Evolutionary conservation across 2,797 vertebrate species (phyloP).

Genomic region (Clarias fuscus): DNA sequence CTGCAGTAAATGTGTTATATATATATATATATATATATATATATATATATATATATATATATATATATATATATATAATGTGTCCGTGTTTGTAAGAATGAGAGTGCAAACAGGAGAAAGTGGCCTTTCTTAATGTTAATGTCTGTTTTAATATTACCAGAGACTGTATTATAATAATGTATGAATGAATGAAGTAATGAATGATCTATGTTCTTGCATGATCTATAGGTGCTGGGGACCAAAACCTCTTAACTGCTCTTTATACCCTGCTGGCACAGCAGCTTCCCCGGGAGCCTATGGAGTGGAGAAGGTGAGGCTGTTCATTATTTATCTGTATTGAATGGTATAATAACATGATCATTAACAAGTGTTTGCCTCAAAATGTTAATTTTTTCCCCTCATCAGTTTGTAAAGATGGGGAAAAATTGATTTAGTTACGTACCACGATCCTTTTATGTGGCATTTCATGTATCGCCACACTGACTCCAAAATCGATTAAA

Average conservation of each 20-base stretch:
- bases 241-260: slow-evolving; percentile 88
- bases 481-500: too few species aligned
- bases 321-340: not conserved
- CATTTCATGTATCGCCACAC: too few species aligned
- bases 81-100: not conserved
- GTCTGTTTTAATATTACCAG: not conserved
- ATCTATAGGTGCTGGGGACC: slow-evolving; percentile 89
- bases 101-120: not conserved
- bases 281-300: slow-evolving; percentile 94
- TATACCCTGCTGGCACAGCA: slow-evolving; percentile 91
- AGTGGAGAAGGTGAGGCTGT: slow-evolving; percentile 88
- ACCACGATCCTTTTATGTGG: too few species aligned
- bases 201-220: not conserved
- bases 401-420: not conserved
- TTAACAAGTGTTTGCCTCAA: not conserved
- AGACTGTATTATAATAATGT: not conserved
- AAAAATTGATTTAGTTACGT: too few species aligned
- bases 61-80: too few species aligned
- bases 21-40: too few species aligned
- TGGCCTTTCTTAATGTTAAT: not conserved
- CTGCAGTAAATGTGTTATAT: not conserved
- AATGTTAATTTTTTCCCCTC: not conserved
- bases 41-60: too few species aligned
- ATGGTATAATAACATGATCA: not conserved
- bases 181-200: not conserved